Base-by-base conservation (phyloP, 2,113 vertebrate genomes). In the Poicephalus meyeri region DNA sequence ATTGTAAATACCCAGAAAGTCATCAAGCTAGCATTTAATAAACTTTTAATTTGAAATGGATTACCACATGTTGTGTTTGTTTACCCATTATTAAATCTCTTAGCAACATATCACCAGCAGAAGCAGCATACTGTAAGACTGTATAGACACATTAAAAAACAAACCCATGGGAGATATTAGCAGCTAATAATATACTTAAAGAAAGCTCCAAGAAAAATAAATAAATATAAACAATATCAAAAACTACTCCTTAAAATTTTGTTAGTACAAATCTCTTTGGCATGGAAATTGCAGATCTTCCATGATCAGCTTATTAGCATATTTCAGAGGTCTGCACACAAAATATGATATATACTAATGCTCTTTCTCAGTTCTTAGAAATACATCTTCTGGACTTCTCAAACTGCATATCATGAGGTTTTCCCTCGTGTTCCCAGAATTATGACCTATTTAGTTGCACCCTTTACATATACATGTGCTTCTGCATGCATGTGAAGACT, bases 41-140 rank as follows among this genome's bases (percentile, higher is more conserved):
- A 98, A 98, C 98, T 98, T 98, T 98, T 98, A 98, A 98, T 98
- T 98, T 98, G 97, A 98, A 98, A 98, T 98, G 98, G 98, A 98
- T 98, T 98, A 98, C 98, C 98, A 98, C 98, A 98, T 98, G 97
- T 98, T 98, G 98, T 98, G 98, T 98, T 98, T 98, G 98, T 98
- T 98, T 98, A 98, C 97, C 95, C 97, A 97, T 98, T 98, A 98
- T 98, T 98, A 98, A 98, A 98, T 98, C 98, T 98, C 98, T 97
- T 97, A 98, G 97, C 97, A 98, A 97, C 98, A 94, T 96, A 97
- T 98, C 97, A 97, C 96, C 97, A 96, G 95, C 97, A 97, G 97
- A 97, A 98, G 97, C 86, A 97, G 92, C 93, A 92, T 97, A 98
- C 97, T 97, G 97, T 97, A 98, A 88, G 96, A 95, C 66, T 79